Evolutionary conservation across 2,888 invertebrate genomes (phyloP).

Genomic region (Oscheius sp.): DNA sequence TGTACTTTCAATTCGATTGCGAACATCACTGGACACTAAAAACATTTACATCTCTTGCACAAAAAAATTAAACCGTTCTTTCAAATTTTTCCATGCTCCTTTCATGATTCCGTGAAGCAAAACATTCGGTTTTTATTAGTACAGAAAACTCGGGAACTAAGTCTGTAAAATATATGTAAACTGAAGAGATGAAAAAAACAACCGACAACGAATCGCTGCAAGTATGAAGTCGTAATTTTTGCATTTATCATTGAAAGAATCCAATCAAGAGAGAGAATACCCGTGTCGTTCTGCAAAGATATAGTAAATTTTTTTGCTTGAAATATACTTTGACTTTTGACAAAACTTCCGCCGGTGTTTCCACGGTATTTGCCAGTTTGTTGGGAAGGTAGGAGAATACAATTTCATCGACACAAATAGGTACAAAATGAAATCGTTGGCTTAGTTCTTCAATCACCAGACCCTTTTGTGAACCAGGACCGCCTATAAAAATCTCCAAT

Average conservation of each 20-base stretch:
- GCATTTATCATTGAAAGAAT: constrained; percentile 65
- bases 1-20: constrained; percentile 58
- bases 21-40: constrained; percentile 57
- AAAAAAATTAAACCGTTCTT: constrained; percentile 29
- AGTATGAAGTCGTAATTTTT: constrained; percentile 55
- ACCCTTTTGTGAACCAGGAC: constrained; percentile 69
- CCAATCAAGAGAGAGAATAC: constrained; percentile 66
- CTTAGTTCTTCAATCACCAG: constrained; percentile 66
- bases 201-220: constrained; percentile 55
- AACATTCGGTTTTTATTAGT: constrained; percentile 46
- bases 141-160: constrained; percentile 46
- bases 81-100: constrained; percentile 44
- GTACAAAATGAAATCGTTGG: constrained; percentile 61
- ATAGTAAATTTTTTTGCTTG: not conserved
- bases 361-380: constrained; percentile 63
- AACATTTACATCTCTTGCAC: no score
- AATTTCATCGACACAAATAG: constrained; percentile 65
- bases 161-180: constrained; percentile 35
- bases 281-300: constrained; percentile 58
- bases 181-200: not conserved
- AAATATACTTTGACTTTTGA: constrained; percentile 55
- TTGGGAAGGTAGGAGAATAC: constrained; percentile 66
- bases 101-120: constrained; percentile 32
- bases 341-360: constrained; percentile 60
- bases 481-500: constrained; percentile 58